Evolutionary conservation across 2,797 vertebrate species (phyloP), one percentile per base, ranked within the genome.

Genomic region (Myotis myotis): DNA sequence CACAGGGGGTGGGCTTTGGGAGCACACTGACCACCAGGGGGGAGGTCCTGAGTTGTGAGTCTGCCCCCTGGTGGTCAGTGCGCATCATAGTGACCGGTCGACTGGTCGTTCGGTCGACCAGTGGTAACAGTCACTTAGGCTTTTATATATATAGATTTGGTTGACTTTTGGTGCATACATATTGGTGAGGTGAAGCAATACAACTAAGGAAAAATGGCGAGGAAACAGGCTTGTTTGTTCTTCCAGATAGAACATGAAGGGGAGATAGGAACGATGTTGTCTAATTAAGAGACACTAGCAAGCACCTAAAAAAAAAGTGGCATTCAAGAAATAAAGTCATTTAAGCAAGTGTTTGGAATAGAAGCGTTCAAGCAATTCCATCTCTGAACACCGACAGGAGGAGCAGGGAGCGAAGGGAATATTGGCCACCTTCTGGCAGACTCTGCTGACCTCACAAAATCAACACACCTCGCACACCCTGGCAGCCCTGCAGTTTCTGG

Each of bases 391-490:
- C 15, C 11, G 19, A 30, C 30, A 90, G 13, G 19, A 89, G n/a
- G 33, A 51, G 8, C 17, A 19, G 49, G 15, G 33, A 84, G 19
- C 30, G n/a, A 71, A 74, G 1, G n/a, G 20, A 47, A 81, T 25
- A 36, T 41, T 44, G 28, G 23, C 7, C 44, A 82, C 55, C 22
- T 76, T 76, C 30, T 0, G 3, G 25, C 71, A 51, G 19, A 23
- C 4, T 83, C 44, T 66, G 87, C 55, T 57, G 55, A 76, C 0
- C n/a, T 84, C 51, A 57, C 47, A 91, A 82, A 70, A 57, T 82
- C 78, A 82, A 30, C 17, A 20, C 36, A 20, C 12, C 3, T 53
- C 9, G 13, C n/a, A 82, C 1, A 49, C 70, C 5, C 51, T 8
- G 20, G 28, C n/a, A 5, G n/a, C 36, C 7, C 41, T 10, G 1